Base-by-base conservation (phyloP, 1,140 invertebrate genomes). In the Drosophila trapezifrons region DNA sequence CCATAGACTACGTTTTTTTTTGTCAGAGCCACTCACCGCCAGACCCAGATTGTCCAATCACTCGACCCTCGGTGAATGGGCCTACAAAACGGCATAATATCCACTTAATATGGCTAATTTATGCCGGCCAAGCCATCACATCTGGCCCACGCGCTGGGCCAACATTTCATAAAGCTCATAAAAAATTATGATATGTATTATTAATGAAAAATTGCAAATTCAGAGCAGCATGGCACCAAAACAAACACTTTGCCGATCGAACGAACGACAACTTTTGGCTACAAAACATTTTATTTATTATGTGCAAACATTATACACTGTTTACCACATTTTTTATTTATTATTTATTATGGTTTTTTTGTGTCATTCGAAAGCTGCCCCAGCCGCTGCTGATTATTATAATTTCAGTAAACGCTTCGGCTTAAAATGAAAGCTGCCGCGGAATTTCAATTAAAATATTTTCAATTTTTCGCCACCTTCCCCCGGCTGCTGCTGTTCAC, bases 171-270 rank as follows among this genome's bases (percentile, higher is more conserved):
- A 71, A 52, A 65, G 54, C 55, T 51, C 72, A 59, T 78, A 78
- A 81, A 80, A 80, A 85, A 75, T 78, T 74, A 74, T 85, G 65
- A 78, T 71, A 75, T 85, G 57, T 78, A 67, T 74, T 72, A 78
- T 85, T 78, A 71, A 81, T 86, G 78, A 71, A 78, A 54, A 86
- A 86, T 86, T 78, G 78, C 74, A 75, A 86, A 81, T 81, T 78
- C 69, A 74, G 58, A 47, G 49, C 42, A 25, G 47, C 43, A 37
- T 13, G 17, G 32, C 29, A 45, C 37, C 38, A 64, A 76, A 49
- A 15, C 45, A 46, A 64, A 73, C 35, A 45, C 35, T 42, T 49
- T 35, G 55, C 7, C 43, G 52, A 54, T 20, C 51, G 59, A 29
- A 12, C 45, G 52, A 62, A 32, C 51, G 59, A 32, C 22, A 55